These are phyloP conservation scores for Trichonephila inaurata DNA, from an alignment of 1,140 invertebrate species.

Conservation along the genomic window DNA sequence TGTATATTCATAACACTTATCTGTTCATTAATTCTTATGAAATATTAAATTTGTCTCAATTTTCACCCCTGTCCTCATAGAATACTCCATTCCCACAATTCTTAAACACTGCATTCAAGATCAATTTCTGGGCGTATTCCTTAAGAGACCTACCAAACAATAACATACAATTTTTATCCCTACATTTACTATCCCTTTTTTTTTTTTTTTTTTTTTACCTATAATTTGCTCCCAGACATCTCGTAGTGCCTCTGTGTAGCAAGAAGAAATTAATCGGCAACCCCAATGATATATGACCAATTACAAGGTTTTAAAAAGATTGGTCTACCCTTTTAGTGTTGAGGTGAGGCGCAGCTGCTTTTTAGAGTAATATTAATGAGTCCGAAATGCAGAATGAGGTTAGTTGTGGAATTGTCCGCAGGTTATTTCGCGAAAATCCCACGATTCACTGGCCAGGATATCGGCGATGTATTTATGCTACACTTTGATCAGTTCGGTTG, in stretches of 20 bases:
- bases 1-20: too few species aligned
- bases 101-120: too few species aligned
- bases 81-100: too few species aligned
- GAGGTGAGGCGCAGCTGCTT: background rate
- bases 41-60: too few species aligned
- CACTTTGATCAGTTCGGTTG: background rate
- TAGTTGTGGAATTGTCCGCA: background rate
- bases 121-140: too few species aligned
- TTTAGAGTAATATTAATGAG: background rate
- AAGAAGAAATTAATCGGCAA: too few species aligned
- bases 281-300: background rate
- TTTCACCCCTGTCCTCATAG: too few species aligned
- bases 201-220: background rate
- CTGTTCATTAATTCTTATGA: too few species aligned
- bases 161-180: too few species aligned
- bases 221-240: background rate
- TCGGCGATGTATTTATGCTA: background rate
- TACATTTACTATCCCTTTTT: background rate
- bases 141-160: too few species aligned
- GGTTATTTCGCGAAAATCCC: background rate
- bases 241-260: background rate
- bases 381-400: slow-evolving; percentile 14
- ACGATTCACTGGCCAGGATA: background rate
- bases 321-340: background rate
- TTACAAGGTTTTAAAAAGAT: background rate